Evolutionary conservation across 2,888 invertebrate genomes (phyloP), one percentile per base, ranked within the genome.

Genomic region (Aplocera efformata): DNA sequence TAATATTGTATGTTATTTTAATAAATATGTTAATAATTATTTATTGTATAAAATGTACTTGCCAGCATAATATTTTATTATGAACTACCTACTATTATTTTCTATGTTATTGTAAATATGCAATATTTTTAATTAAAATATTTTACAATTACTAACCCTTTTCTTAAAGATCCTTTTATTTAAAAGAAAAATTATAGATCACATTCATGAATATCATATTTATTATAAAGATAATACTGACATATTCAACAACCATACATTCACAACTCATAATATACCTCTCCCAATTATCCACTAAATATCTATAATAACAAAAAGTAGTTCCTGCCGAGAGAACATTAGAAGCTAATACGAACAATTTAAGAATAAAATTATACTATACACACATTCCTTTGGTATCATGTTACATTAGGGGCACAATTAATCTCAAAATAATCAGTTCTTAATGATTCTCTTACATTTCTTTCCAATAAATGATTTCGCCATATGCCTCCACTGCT

Each of bases 1-100:
- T n/a, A n/a, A n/a, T n/a, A 55, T 50, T 63, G 43, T 64, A 60
- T 58, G 24, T 44, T 51, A 64, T 59, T 53, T 67, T 67, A 68
- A 71, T 72, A 54, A 62, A 72, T n/a, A 65, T 73, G 50, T 69
- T 72, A 63, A 66, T 73, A 64, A 67, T 62, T 81, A 86, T 84
- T 86, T 84, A 82, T 84, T 83, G 70, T 79, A 76, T 48, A 71
- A 60, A 81, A 78, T 67, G 74, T 84, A 84, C 86, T 88, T 88
- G 88, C 88, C 86, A 70, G 82, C 80, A 84, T 85, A 84, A 86
- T 84, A 78, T 69, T 46, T 44, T 40, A 40, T 74, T 74, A 59
- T 70, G 50, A 45, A 50, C 44, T 67, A 66, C 59, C 34, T 66
- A 64, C 58, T 71, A 65, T 66, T 76, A 69, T 81, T 80, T 81